phyloP scores from a whole-genome alignment of 2,888 invertebrate genomes.

The Pinctada fucata region DNA sequence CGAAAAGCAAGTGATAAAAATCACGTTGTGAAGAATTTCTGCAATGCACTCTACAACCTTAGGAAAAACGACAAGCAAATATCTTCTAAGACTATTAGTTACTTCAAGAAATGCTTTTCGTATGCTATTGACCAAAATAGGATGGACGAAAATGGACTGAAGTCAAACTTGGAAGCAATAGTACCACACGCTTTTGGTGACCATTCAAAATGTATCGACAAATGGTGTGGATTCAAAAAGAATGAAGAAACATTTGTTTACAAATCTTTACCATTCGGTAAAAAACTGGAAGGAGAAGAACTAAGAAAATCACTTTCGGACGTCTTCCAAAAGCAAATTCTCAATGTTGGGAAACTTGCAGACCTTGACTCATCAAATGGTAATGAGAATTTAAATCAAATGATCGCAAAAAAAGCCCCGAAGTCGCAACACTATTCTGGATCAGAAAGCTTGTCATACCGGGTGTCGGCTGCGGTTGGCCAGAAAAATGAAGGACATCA shows the following conservation, averaged over 20 bases:
- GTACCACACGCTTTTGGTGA: constrained; percentile 1
- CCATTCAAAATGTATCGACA: neutral
- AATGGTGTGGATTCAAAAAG: neutral
- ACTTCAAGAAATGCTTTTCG: neutral
- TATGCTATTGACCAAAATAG: neutral
- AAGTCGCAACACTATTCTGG: constrained; percentile 16
- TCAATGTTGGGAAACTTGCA: neutral
- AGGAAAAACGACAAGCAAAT: neutral
- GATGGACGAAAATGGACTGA: neutral
- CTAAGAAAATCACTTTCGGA: neutral
- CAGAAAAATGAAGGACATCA: constrained; percentile 26
- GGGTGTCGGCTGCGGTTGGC: constrained; percentile 13
- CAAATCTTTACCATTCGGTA: neutral
- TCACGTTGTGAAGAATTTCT: neutral
- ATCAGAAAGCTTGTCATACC: constrained; percentile 19
- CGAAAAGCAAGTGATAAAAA: too few species aligned
- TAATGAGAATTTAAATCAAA: constrained; percentile 25
- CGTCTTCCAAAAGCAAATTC: neutral
- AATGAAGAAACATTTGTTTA: neutral
- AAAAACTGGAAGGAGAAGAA: neutral
- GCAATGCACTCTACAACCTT: neutral
- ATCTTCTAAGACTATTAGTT: neutral
- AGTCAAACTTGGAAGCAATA: neutral
- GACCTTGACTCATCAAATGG: neutral
- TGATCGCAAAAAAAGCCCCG: constrained; percentile 28